A percentile compares a stretch with the other conserved stretches of the same genome.
These are phyloP conservation scores for Digitonthophagus gazella DNA, from an alignment of 2,888 invertebrate genomes.

Conservation along the genomic window DNA sequence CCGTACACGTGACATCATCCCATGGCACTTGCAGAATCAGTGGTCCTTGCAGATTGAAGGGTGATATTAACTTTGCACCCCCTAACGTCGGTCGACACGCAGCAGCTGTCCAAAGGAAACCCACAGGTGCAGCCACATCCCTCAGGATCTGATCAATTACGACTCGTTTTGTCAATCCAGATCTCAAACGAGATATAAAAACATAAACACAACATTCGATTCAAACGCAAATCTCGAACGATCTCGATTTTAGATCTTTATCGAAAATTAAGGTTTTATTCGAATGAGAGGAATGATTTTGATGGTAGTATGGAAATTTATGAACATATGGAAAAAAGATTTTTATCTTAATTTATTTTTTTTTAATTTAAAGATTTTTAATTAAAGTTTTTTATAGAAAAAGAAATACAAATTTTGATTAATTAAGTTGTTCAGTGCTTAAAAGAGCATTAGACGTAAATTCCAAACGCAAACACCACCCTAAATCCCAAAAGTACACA, in stretches of 20 bases:
- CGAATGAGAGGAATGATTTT: too few relatives aligned
- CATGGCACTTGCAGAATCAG: conserved; percentile 46
- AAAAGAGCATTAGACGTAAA: not conserved
- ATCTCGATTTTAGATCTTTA: not conserved
- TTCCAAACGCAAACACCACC: not conserved
- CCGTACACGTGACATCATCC: conserved; percentile 50
- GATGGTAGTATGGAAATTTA: not conserved
- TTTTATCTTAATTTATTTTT: not conserved
- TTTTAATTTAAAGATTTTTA: not conserved
- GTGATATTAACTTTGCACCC: conserved; percentile 40
- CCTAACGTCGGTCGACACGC: conserved; percentile 41
- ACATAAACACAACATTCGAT: too few relatives aligned
- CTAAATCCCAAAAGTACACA: not conserved
- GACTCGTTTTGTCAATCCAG: not conserved
- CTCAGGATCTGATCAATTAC: not conserved
- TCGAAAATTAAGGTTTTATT: not conserved
- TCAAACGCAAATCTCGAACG: too few relatives aligned
- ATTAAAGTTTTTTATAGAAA: too few relatives aligned
- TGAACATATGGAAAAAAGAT: not conserved
- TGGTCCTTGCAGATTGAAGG: conserved; percentile 43
- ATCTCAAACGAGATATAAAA: too few relatives aligned
- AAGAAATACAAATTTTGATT: not conserved
- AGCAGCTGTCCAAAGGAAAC: conserved; percentile 38
- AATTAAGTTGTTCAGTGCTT: not conserved
- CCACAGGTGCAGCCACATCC: conserved; percentile 33